Evolutionary conservation across 2,888 invertebrate genomes (phyloP), one percentile per base, ranked within the genome.

Genomic region (Phoronis australis): DNA sequence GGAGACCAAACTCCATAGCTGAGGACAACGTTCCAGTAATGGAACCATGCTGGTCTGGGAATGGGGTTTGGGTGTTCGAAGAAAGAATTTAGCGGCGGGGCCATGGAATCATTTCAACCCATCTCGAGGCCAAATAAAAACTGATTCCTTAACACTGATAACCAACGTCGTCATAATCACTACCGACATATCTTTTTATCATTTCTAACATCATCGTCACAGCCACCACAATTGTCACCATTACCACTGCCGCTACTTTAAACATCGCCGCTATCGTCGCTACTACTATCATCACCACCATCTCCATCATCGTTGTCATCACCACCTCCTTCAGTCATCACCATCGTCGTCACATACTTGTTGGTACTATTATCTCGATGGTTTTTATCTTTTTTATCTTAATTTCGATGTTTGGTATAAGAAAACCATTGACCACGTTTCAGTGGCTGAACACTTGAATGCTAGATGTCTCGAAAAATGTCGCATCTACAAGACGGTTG

Each of bases 231-330:
- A 35, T 35, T 35, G 15, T 35, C n/a, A 35, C n/a, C 9, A 35
- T 35, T 35, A 35, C n/a, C n/a, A 35, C n/a, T 35, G 15, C n/a
- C n/a, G 15, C n/a, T 35, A 35, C n/a, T 35, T 12, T 35, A 12
- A 35, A 35, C n/a, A 35, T 35, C n/a, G 15, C n/a, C n/a, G 15
- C n/a, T n/a, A 35, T 35, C 35, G 15, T 35, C 35, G 15, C n/a
- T n/a, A 35, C n/a, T n/a, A 35, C n/a, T n/a, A 35, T 35, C 35
- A 35, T 35, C 35, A 35, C n/a, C 35, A 35, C n/a, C 35, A 40
- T 40, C 21, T 12, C 20, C 20, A 37, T 31, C 22, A 44, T 20
- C 26, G 18, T 4, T 23, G 18, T n/a, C 35, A 35, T 35, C 35
- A 35, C 35, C 35, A 35, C n/a, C 35, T 12, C 35, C 35, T 12